phyloP scores from a whole-genome alignment of 2,888 invertebrate genomes.

The Proisotoma minuta region DNA sequence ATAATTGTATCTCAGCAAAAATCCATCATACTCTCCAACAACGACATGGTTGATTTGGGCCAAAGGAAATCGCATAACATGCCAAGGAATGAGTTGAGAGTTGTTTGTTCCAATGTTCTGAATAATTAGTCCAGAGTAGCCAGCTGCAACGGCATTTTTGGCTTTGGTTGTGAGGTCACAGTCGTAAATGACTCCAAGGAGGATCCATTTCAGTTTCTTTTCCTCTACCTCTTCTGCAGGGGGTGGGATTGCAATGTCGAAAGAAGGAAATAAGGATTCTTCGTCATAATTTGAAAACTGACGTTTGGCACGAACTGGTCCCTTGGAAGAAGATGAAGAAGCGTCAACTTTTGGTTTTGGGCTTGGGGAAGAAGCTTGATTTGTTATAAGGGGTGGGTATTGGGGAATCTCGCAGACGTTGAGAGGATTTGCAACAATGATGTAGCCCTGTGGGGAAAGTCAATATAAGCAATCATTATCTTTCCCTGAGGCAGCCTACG shows the following conservation, averaged over 20 bases:
- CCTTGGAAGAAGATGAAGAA: too few species aligned
- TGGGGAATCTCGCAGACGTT: conserved; percentile 31
- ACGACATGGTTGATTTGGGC: conserved; percentile 35
- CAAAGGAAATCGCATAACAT: conserved; percentile 32
- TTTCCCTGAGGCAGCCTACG: neutral
- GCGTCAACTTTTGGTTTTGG: too few species aligned
- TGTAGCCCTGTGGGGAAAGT: conserved; percentile 23
- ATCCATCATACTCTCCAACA: conserved; percentile 38
- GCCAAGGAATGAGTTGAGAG: conserved; percentile 35
- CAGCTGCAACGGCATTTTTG: conserved; percentile 30
- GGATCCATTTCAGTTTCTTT: conserved; percentile 27
- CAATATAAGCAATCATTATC: neutral
- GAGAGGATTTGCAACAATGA: conserved; percentile 24
- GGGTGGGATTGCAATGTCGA: too few species aligned
- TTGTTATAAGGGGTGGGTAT: conserved; percentile 13
- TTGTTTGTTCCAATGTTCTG: conserved; percentile 37
- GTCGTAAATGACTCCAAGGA: conserved; percentile 30
- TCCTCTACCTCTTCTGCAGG: too few species aligned
- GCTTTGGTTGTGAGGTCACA: conserved; percentile 38
- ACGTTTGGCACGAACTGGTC: too few species aligned
- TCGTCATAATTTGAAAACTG: too few species aligned
- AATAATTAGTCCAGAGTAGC: conserved; percentile 34
- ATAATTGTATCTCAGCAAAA: conserved; percentile 32
- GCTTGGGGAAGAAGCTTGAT: too few species aligned
- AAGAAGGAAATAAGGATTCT: too few species aligned